A percentile compares a stretch with the other conserved stretches of the same genome.
Conservation (phyloP, 2,113 vertebrate species). For the Corydoras sp. region DNA sequence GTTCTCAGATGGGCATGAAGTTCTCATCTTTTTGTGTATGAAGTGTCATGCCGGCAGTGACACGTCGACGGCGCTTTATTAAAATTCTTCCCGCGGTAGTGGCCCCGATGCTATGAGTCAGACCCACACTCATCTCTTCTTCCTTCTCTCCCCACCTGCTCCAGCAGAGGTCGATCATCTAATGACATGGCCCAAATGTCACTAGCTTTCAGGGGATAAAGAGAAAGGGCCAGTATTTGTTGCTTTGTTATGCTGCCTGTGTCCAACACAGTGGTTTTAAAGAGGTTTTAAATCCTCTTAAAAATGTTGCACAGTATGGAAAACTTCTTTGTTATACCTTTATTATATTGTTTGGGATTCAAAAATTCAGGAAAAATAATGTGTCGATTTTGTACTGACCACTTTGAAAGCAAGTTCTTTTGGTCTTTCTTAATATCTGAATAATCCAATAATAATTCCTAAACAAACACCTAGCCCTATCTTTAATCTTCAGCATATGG, state of each 20-base stretch:
- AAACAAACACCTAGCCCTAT: too few species aligned
- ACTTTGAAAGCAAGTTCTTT: too few species aligned
- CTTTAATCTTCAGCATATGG: too few species aligned
- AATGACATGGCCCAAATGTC: conserved; percentile 43
- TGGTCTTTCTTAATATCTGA: too few species aligned
- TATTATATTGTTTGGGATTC: too few species aligned
- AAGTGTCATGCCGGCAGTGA: conserved; percentile 28
- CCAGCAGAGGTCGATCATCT: conserved; percentile 37
- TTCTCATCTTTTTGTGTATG: conserved; percentile 25
- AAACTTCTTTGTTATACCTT: too few species aligned
- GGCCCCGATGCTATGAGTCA: conserved; percentile 43
- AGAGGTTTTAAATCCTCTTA: neutral
- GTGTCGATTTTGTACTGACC: too few species aligned
- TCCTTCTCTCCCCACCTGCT: conserved; percentile 35
- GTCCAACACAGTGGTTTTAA: neutral
- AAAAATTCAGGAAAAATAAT: too few species aligned
- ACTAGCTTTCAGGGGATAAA: conserved; percentile 32
- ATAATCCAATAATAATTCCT: too few species aligned
- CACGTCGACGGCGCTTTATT: conserved; percentile 40
- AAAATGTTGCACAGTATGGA: neutral
- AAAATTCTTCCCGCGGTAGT: conserved; percentile 40
- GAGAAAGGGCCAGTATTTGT: conserved; percentile 9
- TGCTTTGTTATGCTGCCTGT: neutral
- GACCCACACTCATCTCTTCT: conserved; percentile 24
- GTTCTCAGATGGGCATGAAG: conserved; percentile 27